These are phyloP conservation scores for Mungos mungo DNA, from an alignment of 2,113 vertebrate genomes.

Conservation along the genomic window DNA sequence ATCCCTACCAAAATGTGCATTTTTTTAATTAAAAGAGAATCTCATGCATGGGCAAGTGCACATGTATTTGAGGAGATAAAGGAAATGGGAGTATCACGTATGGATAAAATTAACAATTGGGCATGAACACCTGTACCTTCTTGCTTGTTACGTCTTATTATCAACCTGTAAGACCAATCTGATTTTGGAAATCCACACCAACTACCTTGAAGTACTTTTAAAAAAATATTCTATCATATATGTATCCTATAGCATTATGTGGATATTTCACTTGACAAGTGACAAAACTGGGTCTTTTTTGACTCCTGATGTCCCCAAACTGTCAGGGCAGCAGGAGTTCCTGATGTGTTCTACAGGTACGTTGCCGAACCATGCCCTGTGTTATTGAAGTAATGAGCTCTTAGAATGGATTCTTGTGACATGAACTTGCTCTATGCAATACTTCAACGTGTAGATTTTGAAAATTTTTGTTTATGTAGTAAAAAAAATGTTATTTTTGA, in stretches of 20 bases:
- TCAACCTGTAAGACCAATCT: background rate
- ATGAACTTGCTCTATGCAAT: background rate
- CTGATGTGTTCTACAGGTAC: background rate
- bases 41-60: background rate
- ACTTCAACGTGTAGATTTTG: background rate
- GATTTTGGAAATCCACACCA: background rate
- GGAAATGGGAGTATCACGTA: background rate
- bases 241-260: background rate
- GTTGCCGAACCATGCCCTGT: background rate
- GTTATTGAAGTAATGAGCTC: background rate
- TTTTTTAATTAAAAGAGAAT: background rate
- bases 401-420: background rate
- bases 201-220: background rate
- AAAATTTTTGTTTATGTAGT: background rate
- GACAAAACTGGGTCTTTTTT: background rate
- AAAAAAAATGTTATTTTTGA: background rate
- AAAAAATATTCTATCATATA: background rate
- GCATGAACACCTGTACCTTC: background rate
- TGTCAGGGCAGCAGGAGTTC: background rate
- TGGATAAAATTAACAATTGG: background rate
- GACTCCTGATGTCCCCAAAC: background rate
- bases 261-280: background rate
- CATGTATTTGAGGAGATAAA: background rate
- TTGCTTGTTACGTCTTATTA: background rate
- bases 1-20: background rate